A percentile compares a stretch with the other conserved stretches of the same genome.
phyloP scores from a whole-genome alignment of 2,113 vertebrate genomes.

The Sinosuthora webbiana region DNA sequence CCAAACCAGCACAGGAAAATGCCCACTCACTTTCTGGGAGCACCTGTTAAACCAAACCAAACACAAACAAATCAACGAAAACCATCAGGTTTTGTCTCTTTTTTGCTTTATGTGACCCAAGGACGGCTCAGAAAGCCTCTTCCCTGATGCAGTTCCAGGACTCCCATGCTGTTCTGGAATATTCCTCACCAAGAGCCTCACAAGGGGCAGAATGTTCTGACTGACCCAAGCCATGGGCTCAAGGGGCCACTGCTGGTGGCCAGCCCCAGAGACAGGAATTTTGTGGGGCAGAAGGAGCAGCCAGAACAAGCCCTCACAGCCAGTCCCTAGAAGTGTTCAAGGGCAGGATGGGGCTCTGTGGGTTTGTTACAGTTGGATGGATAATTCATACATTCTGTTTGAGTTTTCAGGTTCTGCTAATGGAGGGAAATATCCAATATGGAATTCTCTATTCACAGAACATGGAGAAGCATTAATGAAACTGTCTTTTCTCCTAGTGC shows the following conservation, averaged over 20 bases:
- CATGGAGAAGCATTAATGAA: neutral
- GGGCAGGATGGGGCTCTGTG: too few species aligned
- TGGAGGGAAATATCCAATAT: neutral
- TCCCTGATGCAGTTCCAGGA: too few species aligned
- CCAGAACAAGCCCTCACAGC: rapidly evolving
- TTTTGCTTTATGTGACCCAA: too few species aligned
- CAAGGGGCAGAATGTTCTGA: rapidly evolving
- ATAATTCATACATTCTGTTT: neutral
- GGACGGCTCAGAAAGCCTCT: rapidly evolving
- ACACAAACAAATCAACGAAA: neutral
- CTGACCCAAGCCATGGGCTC: rapidly evolving
- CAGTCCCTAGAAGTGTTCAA: too few species aligned
- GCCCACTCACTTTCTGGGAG: rapidly evolving
- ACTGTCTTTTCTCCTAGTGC: neutral
- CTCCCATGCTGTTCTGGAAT: rapidly evolving
- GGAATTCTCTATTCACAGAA: neutral
- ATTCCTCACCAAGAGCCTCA: rapidly evolving
- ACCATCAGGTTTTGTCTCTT: rapidly evolving
- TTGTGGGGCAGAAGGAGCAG: rapidly evolving
- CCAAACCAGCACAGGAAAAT: neutral
- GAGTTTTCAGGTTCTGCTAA: neutral
- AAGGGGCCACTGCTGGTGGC: rapidly evolving
- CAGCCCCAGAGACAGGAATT: too few species aligned
- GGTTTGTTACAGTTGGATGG: too few species aligned
- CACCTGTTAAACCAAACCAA: neutral